Conservation (phyloP, 2,113 vertebrate genomes). For the Neogale vison region DNA sequence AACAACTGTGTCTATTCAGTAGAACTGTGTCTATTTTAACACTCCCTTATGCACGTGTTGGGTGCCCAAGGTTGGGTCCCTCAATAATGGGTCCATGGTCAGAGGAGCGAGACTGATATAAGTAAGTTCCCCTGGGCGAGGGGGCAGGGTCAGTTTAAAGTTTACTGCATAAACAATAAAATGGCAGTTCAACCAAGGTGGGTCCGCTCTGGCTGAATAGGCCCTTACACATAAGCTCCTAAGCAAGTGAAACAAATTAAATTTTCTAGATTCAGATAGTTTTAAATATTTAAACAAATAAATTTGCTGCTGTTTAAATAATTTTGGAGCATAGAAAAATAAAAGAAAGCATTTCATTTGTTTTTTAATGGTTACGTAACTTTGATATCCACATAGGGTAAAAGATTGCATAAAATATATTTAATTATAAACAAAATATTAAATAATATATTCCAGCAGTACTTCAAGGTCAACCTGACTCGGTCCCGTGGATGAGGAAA, state of each 20-base stretch:
- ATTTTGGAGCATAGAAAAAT: background rate
- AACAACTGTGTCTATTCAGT: background rate
- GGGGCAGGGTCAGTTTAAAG: too few species aligned
- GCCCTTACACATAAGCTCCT: background rate
- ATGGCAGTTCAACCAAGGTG: too few species aligned
- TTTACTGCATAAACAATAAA: too few species aligned
- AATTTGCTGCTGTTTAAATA: background rate
- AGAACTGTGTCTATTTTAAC: background rate
- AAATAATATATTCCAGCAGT: background rate
- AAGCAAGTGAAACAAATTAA: background rate
- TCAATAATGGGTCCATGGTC: too few species aligned
- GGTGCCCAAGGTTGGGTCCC: too few species aligned
- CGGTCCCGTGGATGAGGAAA: background rate
- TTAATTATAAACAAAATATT: background rate
- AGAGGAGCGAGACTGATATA: too few species aligned
- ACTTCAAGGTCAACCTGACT: background rate
- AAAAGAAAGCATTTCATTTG: background rate
- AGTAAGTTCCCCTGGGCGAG: too few species aligned
- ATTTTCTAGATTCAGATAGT: background rate
- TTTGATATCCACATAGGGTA: background rate
- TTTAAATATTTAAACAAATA: conserved; percentile 3
- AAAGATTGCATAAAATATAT: background rate
- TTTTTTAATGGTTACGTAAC: background rate
- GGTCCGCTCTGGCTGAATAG: too few species aligned
- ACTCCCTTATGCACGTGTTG: background rate